phyloP scores from a whole-genome alignment of 2,113 vertebrate genomes.

The Peromyscus polionotus region DNA sequence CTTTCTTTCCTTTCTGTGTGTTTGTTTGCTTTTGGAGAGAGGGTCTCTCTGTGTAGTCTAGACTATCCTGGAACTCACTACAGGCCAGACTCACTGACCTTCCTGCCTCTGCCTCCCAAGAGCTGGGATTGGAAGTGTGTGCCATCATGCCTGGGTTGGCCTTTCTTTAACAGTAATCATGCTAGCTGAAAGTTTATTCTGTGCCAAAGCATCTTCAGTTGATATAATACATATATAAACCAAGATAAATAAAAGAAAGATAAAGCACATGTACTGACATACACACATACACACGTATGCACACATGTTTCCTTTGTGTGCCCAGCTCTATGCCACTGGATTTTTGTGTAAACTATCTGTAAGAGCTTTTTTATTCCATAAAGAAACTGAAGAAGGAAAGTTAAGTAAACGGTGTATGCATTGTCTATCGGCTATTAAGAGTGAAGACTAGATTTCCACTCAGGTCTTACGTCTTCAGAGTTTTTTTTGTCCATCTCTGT shows the following conservation, averaged over 20 bases:
- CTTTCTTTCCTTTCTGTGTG: not conserved
- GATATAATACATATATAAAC: not conserved
- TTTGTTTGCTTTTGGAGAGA: not conserved
- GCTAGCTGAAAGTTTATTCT: not conserved
- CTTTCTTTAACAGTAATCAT: not conserved
- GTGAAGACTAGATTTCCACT: not conserved
- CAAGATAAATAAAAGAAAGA: not conserved
- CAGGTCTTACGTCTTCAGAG: not conserved
- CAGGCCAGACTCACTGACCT: no score
- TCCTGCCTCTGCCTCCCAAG: not conserved
- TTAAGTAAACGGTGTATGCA: not conserved
- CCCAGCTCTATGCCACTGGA: not conserved
- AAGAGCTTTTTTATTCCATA: not conserved
- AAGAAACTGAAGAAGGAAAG: conserved; percentile 12
- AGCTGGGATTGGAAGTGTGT: not conserved
- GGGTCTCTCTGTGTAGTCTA: no score
- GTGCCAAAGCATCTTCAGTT: not conserved
- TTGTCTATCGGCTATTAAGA: not conserved
- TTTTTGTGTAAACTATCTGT: not conserved
- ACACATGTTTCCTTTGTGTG: not conserved
- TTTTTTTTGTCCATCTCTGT: not conserved
- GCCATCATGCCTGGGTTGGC: no score
- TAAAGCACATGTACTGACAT: not conserved
- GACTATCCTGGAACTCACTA: not conserved
- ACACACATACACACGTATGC: not conserved